These are phyloP conservation scores for Lordiphosa clarofinis DNA, from an alignment of 1,140 invertebrate genomes.

Conservation along the genomic window DNA sequence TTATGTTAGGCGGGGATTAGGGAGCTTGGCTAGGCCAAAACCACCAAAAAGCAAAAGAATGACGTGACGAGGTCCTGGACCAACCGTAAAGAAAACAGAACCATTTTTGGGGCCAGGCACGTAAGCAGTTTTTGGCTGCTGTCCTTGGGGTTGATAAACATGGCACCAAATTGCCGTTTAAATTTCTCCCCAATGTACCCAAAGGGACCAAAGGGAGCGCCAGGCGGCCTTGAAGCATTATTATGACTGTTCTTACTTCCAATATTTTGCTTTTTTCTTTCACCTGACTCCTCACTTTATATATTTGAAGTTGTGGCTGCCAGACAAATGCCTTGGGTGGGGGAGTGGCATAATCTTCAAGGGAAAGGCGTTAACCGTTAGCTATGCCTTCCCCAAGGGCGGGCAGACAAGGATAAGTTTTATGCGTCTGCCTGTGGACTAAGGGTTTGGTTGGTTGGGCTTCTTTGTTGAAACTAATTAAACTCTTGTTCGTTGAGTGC, in stretches of 20 bases:
- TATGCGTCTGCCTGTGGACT: conserved; percentile 36
- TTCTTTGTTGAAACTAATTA: conserved; percentile 62
- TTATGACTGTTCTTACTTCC: conserved; percentile 52
- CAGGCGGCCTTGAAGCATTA: conserved; percentile 70
- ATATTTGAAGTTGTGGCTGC: conserved; percentile 68
- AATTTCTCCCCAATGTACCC: conserved; percentile 69
- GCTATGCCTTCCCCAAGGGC: conserved; percentile 44
- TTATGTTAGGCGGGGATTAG: conserved; percentile 59
- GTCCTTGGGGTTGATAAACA: conserved; percentile 75
- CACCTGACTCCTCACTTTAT: conserved; percentile 41
- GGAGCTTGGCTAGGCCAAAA: conserved; percentile 26
- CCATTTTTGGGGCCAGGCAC: conserved; percentile 31
- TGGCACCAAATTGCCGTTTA: conserved; percentile 74
- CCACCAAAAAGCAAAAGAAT: conserved; percentile 51
- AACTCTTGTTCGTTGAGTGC: conserved; percentile 50
- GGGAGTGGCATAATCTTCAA: not conserved
- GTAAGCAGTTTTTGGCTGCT: conserved; percentile 66
- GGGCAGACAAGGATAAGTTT: conserved; percentile 3
- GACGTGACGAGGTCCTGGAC: conserved; percentile 62
- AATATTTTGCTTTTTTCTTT: conserved; percentile 2
- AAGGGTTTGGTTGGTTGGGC: conserved; percentile 5
- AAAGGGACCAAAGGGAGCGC: conserved; percentile 19
- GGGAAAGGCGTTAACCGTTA: conserved; percentile 57
- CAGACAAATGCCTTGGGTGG: conserved; percentile 44
- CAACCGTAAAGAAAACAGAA: conserved; percentile 25